phyloP scores from a whole-genome alignment of 2,888 invertebrate species.

The Doris montereyensis region DNA sequence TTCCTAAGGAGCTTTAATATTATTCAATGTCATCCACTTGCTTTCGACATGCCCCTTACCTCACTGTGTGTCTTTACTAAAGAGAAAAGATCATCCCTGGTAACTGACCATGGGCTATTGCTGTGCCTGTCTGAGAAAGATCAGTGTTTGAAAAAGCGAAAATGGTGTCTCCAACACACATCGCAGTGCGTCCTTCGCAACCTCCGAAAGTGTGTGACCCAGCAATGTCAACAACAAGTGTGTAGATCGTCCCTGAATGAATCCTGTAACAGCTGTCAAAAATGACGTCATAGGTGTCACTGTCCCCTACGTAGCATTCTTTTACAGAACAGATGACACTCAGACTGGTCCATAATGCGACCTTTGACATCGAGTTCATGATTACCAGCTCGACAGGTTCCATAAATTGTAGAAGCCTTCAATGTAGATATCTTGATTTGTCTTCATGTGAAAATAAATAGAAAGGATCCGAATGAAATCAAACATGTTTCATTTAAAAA shows the following conservation, averaged over 20 bases:
- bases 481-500: no score
- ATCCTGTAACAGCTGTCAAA: constrained; percentile 27
- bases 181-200: constrained; percentile 27
- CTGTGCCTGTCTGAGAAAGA: constrained; percentile 38
- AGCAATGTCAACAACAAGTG: constrained; percentile 34
- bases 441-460: no score
- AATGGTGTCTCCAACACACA: constrained; percentile 25
- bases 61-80: neutral
- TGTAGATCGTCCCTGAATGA: constrained; percentile 16
- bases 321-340: constrained; percentile 14
- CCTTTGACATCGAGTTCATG: constrained; percentile 36
- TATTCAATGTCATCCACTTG: no score
- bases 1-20: no score
- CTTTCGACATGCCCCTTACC: no score
- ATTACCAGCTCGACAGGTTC: constrained; percentile 30
- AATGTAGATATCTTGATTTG: no score
- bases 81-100: constrained; percentile 39
- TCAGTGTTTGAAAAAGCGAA: constrained; percentile 38
- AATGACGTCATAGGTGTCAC: constrained; percentile 42
- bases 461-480: no score
- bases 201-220: constrained; percentile 43
- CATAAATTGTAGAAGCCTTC: constrained; percentile 42
- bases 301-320: no score
- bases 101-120: constrained; percentile 37
- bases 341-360: constrained; percentile 32